Evolutionary conservation across 1,140 invertebrate species (phyloP), one percentile per base, ranked within the genome.

Genomic region (Centruroides sculpturatus): DNA sequence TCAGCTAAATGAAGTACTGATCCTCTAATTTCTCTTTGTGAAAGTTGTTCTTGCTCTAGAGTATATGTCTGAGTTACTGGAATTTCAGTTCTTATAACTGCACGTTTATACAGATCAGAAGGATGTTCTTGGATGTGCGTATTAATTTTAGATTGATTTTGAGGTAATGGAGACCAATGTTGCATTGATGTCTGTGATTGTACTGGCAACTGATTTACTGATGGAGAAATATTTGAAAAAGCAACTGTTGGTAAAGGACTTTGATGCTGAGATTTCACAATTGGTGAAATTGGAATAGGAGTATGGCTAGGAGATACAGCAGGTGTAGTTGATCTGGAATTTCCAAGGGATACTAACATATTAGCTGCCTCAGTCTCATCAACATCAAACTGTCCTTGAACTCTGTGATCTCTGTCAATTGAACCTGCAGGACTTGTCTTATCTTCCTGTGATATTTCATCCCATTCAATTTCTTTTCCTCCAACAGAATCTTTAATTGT

Each of bases 321-420:
- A 61, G 89, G 88, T 50, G 89, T 91, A 60, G 86, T 85, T 58
- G 91, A 91, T 61, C 89, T 54, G 5, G 92, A 94, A 73, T 89
- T 92, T 68, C 90, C 88, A 59, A 96, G 77, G 10, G 90, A 95
- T 59, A 96, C 91, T 55, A 97, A 79, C 87, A 96, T 92, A 75
- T 92, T 94, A 48, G 92, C 94, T 61, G 90, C 93, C 78, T 98
- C 92, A 7, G 89, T 94, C 78, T 95, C 92, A 71, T 95, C 92
- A 68, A 87, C 85, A 75, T 92, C 88, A 76, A 89, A 90, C 60
- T 85, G 76, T 23, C 86, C 85, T 34, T 85, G 79, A 65, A 86
- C 81, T 68, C 86, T 79, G 6, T 60, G 41, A 10, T 65, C 64
- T 34, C 67, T 62, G 62, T 80, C 71, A 64, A 81, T 80, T 65